Base-by-base conservation (phyloP, 2,888 invertebrate species). In the Trachelus troglodyta region DNA sequence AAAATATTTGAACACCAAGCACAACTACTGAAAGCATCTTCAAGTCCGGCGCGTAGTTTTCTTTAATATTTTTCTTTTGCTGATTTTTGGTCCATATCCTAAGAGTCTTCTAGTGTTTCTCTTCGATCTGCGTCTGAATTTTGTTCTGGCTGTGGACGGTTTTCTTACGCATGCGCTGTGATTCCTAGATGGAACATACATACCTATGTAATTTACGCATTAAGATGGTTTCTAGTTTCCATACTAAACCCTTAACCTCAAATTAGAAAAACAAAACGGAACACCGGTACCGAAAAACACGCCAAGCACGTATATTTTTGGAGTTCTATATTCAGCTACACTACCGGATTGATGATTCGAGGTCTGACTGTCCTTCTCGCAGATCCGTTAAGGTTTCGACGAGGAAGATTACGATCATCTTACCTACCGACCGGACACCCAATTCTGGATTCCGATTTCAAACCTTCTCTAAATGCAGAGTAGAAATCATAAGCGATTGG, bases 1-100 rank as follows among this genome's bases (percentile, higher is more conserved):
- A 80, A 69, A 56, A 81, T 83, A 69, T 80, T 79, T 6, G 83
- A 82, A 69, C 83, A 82, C 71, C 81, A 82, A 76, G 79, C 81
- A 75, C 81, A 83, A 74, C 80, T 83, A 77, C 82, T 84, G 77
- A 84, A 83, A 75, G 76, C 71, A 74, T 83, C 81, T 78, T 81
- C 80, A 15, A 75, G 77, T 77, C 37, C 83, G 82, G 75, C 83
- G 81, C 69, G 80, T 82, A 31, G 81, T 78, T 78, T 81, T 81
- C 56, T 37, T 34, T 75, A 81, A 81, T 81, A 80, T 80, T 81
- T 80, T 81, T 75, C 35, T 76, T 69, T n/a, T 79, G 56, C 76
- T 75, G 15, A 40, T 76, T 77, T 76, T 9, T 78, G 74, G 34
- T 56, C 56, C 23, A 56, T 9, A 23, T 56, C 56, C 56, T 23